These are phyloP conservation scores for Willisornis vidua DNA, from an alignment of 2,113 vertebrate species.

Conservation along the genomic window DNA sequence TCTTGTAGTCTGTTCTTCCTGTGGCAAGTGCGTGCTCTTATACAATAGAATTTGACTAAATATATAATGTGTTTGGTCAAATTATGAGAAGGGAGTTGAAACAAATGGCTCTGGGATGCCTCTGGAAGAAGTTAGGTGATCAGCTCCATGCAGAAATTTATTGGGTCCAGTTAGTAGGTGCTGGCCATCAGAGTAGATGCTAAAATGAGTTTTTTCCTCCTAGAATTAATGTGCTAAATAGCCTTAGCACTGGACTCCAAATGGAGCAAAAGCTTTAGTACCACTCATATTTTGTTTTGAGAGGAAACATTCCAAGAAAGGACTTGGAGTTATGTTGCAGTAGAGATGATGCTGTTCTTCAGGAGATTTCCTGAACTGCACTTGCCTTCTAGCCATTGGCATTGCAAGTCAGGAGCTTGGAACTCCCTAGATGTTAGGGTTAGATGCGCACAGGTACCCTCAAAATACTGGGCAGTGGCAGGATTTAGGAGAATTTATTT, in stretches of 20 bases:
- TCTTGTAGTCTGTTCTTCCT: not conserved
- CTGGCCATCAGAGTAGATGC: not conserved
- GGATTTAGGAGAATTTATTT: not conserved
- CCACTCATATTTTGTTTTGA: fast-evolving
- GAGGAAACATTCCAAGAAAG: not conserved
- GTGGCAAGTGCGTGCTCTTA: not conserved
- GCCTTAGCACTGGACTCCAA: not conserved
- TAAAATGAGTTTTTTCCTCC: not conserved
- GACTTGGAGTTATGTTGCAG: not conserved
- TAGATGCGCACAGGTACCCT: not conserved
- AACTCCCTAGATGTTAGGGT: not conserved
- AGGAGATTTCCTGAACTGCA: not conserved
- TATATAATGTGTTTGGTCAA: not conserved
- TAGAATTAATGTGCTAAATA: not conserved
- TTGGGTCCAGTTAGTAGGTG: not conserved
- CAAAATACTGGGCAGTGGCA: not conserved
- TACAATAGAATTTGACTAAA: not conserved
- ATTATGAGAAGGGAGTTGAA: not conserved
- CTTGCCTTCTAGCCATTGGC: not conserved
- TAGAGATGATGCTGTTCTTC: not conserved
- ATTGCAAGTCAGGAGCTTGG: not conserved
- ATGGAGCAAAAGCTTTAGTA: not conserved
- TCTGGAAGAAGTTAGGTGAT: not conserved
- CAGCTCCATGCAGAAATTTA: not conserved
- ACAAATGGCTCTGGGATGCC: not conserved